These are phyloP conservation scores for Heliconius hermathena DNA, from an alignment of 1,140 invertebrate genomes.

Conservation along the genomic window DNA sequence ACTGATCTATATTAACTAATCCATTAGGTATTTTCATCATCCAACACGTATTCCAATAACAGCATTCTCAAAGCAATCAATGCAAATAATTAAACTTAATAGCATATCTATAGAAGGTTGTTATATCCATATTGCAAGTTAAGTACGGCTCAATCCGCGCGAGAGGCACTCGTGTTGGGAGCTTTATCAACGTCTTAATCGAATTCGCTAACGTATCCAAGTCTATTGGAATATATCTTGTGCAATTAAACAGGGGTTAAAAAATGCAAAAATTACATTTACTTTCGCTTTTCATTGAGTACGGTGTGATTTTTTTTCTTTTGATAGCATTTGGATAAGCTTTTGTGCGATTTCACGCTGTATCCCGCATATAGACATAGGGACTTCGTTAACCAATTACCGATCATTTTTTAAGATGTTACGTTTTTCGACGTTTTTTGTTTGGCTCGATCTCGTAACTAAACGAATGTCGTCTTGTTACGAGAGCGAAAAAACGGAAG, in stretches of 20 bases:
- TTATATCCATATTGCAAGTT: constrained; percentile 24
- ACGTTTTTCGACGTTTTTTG: too few relatives aligned
- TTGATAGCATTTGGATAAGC: too few relatives aligned
- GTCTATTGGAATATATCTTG: constrained; percentile 1
- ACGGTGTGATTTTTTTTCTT: too few relatives aligned
- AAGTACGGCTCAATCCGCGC: constrained; percentile 28
- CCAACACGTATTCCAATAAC: neutral
- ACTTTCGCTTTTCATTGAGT: too few relatives aligned
- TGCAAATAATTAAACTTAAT: constrained; percentile 13
- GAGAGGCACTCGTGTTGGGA: constrained; percentile 46
- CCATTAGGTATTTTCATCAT: neutral
- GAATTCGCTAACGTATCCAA: constrained; percentile 28
- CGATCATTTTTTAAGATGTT: too few relatives aligned
- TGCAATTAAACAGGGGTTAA: neutral
- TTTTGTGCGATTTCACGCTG: too few relatives aligned
- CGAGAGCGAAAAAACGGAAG: too few relatives aligned
- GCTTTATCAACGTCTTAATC: constrained; percentile 42
- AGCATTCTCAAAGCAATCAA: constrained; percentile 9
- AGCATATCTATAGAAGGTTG: constrained; percentile 15
- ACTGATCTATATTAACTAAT: neutral
- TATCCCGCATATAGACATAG: too few relatives aligned
- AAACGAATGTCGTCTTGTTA: too few relatives aligned
- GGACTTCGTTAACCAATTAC: too few relatives aligned
- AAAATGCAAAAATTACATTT: too few relatives aligned
- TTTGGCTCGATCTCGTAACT: too few relatives aligned